phyloP scores from a whole-genome alignment of 2,113 vertebrate genomes.

The Cyprinodon brontotheroides region DNA sequence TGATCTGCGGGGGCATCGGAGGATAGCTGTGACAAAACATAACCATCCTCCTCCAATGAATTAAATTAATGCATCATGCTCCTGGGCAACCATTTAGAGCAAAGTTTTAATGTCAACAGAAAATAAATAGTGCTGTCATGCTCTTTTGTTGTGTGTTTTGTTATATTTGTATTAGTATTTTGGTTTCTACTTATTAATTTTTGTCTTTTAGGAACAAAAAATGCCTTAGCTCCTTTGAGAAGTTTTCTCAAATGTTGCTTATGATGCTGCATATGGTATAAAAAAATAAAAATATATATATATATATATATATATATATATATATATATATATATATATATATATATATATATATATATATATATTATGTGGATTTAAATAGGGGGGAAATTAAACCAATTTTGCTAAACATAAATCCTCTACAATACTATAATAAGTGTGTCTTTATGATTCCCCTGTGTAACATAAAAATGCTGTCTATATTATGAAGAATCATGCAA shows the following conservation, averaged over 20 bases:
- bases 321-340: too few relatives aligned
- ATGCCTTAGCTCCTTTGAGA: not conserved
- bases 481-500: not conserved
- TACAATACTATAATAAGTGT: not conserved
- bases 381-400: too few relatives aligned
- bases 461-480: not conserved
- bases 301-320: too few relatives aligned
- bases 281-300: too few relatives aligned
- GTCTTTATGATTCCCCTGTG: not conserved
- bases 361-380: too few relatives aligned
- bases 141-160: not conserved
- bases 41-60: not conserved
- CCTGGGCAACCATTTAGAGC: not conserved
- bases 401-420: not conserved
- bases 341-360: too few relatives aligned
- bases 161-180: not conserved
- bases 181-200: not conserved
- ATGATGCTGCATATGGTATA: too few relatives aligned
- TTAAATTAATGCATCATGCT: slow-evolving; percentile 7
- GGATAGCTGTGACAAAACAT: not conserved
- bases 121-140: not conserved
- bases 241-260: too few relatives aligned
- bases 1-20: slow-evolving; percentile 28
- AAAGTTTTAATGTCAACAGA: not conserved
- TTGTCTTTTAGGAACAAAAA: not conserved